Base-by-base conservation (phyloP, 2,797 vertebrate genomes). In the Chrysocyon brachyurus region DNA sequence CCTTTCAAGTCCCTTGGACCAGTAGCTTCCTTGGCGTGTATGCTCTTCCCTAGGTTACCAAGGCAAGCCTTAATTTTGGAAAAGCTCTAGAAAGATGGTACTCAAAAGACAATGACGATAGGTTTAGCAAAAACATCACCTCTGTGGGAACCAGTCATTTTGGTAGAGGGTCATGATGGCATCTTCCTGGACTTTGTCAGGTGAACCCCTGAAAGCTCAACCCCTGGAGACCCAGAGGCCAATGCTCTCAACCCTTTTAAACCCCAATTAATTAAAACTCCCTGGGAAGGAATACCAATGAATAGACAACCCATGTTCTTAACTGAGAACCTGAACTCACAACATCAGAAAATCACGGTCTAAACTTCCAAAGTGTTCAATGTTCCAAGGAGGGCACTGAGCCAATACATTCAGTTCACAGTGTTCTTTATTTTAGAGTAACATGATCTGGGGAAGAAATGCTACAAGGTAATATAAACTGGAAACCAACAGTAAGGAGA, bases 241-340 rank as follows among this genome's bases (percentile, higher is more conserved):
- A 73, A 22, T 0, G 14, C 12, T 78, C 61, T 92, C 63, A 89
- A 77, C 73, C 88, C 78, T 75, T 92, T 92, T 92, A 97, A 97
- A 96, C 93, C 90, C 5, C 64, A 87, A 87, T 92, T 97, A 98
- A 97, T 97, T 97, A 97, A 98, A 97, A 96, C 54, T 96, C 78
- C 56, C 83, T 36, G 46, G 68, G 63, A 96, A 92, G 73, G 57
- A 96, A 92, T 16, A 64, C n/a, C 28, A 36, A 84, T n/a, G 73
- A 90, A 91, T 77, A 94, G 63, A 64, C 5, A 1, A 73, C 49
- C 28, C 28, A 3, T 2, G 68, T 72, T 96, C 87, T 94, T 52
- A 85, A 84, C 54, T 28, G 57, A 52, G 66, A 96, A 91, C 72
- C 84, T 92, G 93, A 95, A 97, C 87, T 94, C 77, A 40, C 40